phyloP scores from a whole-genome alignment of 2,113 vertebrate genomes.

The Pseudorhombus dupliciocellatus region DNA sequence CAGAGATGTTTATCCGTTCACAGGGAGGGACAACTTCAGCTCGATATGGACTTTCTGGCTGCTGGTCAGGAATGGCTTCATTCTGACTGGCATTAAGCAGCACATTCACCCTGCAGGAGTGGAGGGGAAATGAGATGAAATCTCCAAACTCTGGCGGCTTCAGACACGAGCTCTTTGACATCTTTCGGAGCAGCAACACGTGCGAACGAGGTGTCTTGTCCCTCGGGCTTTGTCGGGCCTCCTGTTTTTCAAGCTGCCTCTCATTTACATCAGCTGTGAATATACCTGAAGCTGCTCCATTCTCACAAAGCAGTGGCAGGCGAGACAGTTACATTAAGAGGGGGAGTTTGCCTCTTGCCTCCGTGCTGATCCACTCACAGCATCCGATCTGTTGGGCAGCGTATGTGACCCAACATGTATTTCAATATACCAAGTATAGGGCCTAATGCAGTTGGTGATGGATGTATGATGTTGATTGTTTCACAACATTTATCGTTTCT shows the following conservation, averaged over 20 bases:
- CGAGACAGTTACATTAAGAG: not conserved
- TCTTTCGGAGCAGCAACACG: slow-evolving; percentile 17
- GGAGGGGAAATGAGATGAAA: slow-evolving; percentile 15
- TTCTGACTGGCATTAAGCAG: slow-evolving; percentile 8
- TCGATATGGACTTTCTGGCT: slow-evolving; percentile 33
- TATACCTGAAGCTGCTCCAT: slow-evolving; percentile 10
- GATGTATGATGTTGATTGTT: too few relatives aligned
- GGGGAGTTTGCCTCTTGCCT: slow-evolving; percentile 19
- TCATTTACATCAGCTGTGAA: slow-evolving; percentile 18
- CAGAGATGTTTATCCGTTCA: slow-evolving; percentile 24
- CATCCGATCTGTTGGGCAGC: too few relatives aligned
- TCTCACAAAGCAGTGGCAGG: slow-evolving; percentile 16
- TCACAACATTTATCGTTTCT: too few relatives aligned
- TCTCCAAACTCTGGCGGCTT: not conserved
- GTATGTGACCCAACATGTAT: not conserved
- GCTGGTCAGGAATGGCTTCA: slow-evolving; percentile 26
- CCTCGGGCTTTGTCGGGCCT: slow-evolving; percentile 18
- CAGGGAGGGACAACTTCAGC: slow-evolving; percentile 12
- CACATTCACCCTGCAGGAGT: not conserved
- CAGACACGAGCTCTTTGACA: slow-evolving; percentile 20
- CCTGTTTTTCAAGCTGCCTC: not conserved
- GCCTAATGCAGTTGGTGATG: too few relatives aligned
- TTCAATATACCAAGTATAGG: not conserved
- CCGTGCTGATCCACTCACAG: not conserved
- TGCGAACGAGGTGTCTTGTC: not conserved